Percentiles rank a stretch among this genome's conserved stretches.
phyloP scores from a whole-genome alignment of 2,888 invertebrate species.

The Volucella bombylans region DNA sequence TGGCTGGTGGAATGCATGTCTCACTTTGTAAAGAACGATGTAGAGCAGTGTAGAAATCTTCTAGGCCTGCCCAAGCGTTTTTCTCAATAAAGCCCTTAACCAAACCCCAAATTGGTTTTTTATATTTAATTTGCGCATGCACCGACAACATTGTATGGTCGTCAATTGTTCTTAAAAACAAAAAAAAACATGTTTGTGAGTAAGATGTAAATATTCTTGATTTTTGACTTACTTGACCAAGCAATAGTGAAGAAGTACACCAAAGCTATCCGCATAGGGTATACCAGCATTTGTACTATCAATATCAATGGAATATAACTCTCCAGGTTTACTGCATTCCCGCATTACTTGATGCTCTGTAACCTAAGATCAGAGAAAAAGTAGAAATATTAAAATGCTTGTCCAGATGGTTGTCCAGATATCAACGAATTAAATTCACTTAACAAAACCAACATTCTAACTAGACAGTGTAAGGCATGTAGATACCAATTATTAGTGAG shows the following conservation, averaged over 20 bases:
- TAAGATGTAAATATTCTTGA: not conserved
- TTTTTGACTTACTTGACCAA: slow-evolving; percentile 86
- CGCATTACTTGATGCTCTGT: slow-evolving; percentile 88
- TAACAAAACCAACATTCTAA: too few relatives aligned
- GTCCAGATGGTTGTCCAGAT: too few relatives aligned
- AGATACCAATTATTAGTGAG: too few relatives aligned
- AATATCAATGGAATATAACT: slow-evolving; percentile 93
- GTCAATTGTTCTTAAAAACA: slow-evolving; percentile 80
- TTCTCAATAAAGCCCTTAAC: slow-evolving; percentile 96
- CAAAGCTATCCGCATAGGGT: slow-evolving; percentile 98
- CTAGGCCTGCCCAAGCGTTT: slow-evolving; percentile 92
- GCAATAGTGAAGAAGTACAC: slow-evolving; percentile 93
- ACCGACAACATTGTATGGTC: slow-evolving; percentile 82
- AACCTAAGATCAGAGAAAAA: slow-evolving; percentile 76
- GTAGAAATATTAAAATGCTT: not conserved
- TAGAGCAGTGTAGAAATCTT: slow-evolving; percentile 90
- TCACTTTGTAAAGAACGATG: slow-evolving; percentile 87
- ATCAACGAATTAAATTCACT: too few relatives aligned
- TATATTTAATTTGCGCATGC: slow-evolving; percentile 90
- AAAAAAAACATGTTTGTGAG: not conserved
- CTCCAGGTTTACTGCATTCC: slow-evolving; percentile 92
- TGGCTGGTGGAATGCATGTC: slow-evolving; percentile 84
- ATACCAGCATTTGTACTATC: slow-evolving; percentile 95
- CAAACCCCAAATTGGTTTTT: slow-evolving; percentile 95
- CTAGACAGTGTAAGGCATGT: too few relatives aligned